phyloP scores from a whole-genome alignment of 2,797 vertebrate species.

The Poeciliopsis paucimaculata region DNA sequence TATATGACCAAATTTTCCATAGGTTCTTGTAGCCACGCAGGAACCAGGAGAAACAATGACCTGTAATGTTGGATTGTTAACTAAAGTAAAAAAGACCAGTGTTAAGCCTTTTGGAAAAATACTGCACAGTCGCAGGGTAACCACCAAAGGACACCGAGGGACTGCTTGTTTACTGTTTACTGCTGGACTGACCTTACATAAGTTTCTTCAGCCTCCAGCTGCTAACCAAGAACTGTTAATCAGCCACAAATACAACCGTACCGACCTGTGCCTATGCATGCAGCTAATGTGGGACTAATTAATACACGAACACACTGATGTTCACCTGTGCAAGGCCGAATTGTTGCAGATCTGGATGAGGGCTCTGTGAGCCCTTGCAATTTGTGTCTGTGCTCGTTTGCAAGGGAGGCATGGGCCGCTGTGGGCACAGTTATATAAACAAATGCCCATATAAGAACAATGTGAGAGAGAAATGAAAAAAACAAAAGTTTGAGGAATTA shows the following conservation, averaged over 20 bases:
- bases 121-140: constrained; percentile 8
- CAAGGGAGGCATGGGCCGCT: constrained; percentile 56
- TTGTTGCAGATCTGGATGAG: constrained; percentile 15
- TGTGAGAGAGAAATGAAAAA: constrained; percentile 20
- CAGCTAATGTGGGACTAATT: constrained; percentile 23
- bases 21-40: constrained; percentile 7
- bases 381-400: constrained; percentile 21
- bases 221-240: constrained; percentile 8
- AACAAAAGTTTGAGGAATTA: constrained; percentile 56
- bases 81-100: constrained; percentile 21
- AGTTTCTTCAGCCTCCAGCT: constrained; percentile 3
- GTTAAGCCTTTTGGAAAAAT: constrained; percentile 4
- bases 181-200: constrained; percentile 1
- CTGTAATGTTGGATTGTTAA: constrained; percentile 20
- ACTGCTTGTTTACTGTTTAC: constrained; percentile 12
- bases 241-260: neutral
- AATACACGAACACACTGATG: constrained; percentile 10
- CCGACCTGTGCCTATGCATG: neutral
- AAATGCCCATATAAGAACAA: constrained; percentile 61
- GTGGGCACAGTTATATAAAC: constrained; percentile 68
- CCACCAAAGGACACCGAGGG: constrained; percentile 10
- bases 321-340: constrained; percentile 1
- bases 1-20: constrained; percentile 17
- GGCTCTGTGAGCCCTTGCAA: constrained; percentile 16
- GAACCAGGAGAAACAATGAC: constrained; percentile 26